Evolutionary conservation across 1,140 invertebrate genomes (phyloP).

Genomic region (Eueides isabella): DNA sequence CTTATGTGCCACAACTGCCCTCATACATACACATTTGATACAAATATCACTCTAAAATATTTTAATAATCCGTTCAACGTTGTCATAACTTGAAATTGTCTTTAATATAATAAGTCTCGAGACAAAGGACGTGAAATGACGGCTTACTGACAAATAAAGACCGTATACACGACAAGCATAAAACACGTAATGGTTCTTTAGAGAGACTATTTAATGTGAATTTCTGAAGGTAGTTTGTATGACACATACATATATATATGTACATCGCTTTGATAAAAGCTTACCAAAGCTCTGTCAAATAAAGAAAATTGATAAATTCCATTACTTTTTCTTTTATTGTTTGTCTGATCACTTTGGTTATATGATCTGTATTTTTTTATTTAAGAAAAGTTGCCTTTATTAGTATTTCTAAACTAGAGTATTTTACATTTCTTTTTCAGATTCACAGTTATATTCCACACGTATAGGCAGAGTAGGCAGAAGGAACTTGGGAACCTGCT

Average conservation of each 20-base stretch:
- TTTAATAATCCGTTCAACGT: neutral
- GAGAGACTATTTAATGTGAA: neutral
- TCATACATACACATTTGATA: no score
- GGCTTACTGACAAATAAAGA: neutral
- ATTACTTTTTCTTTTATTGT: no score
- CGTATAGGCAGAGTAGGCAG: no score
- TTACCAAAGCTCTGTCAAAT: neutral
- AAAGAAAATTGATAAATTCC: neutral
- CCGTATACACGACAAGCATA: constrained; percentile 1
- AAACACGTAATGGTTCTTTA: neutral
- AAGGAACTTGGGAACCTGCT: no score
- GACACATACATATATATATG: neutral
- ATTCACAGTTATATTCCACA: no score
- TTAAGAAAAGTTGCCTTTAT: no score
- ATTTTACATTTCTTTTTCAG: no score
- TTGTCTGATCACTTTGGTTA: no score
- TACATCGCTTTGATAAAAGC: neutral
- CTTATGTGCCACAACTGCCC: neutral
- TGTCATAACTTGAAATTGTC: neutral
- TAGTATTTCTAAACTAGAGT: no score
- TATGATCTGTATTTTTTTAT: no score
- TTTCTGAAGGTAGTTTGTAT: neutral
- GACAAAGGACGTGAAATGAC: neutral
- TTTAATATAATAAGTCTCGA: neutral
- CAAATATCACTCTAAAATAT: neutral